These are phyloP conservation scores for Sarcophilus harrisii DNA, from an alignment of 2,797 vertebrate genomes.

Conservation along the genomic window DNA sequence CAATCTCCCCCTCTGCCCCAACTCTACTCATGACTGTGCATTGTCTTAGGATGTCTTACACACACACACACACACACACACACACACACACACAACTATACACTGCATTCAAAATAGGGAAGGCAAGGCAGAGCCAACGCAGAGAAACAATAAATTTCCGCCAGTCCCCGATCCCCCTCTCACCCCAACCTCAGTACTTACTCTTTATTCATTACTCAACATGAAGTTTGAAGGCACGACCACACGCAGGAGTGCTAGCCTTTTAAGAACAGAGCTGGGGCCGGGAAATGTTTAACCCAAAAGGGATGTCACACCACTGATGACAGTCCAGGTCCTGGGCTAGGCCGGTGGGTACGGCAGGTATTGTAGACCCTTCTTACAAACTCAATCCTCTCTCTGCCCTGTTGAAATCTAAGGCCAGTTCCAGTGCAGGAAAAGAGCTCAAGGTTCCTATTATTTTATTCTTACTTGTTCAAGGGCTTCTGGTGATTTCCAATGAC, in stretches of 20 bases:
- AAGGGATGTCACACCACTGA: not conserved
- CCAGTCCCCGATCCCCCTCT: not conserved
- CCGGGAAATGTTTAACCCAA: not conserved
- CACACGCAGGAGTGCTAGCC: not conserved
- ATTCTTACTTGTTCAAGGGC: not conserved
- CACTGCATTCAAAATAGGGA: not conserved
- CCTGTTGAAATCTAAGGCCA: not conserved
- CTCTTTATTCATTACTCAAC: not conserved
- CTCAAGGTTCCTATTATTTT: not conserved
- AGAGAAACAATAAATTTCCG: not conserved
- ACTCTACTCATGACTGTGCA: not conserved
- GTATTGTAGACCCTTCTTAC: not conserved
- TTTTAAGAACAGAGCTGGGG: not conserved
- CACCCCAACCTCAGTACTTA: not conserved
- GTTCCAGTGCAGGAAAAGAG: not conserved
- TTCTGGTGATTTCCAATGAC: not conserved
- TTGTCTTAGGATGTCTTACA: not conserved
- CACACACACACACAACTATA: not conserved
- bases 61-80: not conserved
- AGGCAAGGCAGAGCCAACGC: not conserved
- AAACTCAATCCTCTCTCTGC: not conserved
- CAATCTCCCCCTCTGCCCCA: not conserved
- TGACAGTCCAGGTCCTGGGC: not conserved
- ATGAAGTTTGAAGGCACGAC: not conserved
- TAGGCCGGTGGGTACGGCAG: not conserved